Evolutionary conservation across 2,113 vertebrate genomes (phyloP).

Genomic region (Butorides virescens): DNA sequence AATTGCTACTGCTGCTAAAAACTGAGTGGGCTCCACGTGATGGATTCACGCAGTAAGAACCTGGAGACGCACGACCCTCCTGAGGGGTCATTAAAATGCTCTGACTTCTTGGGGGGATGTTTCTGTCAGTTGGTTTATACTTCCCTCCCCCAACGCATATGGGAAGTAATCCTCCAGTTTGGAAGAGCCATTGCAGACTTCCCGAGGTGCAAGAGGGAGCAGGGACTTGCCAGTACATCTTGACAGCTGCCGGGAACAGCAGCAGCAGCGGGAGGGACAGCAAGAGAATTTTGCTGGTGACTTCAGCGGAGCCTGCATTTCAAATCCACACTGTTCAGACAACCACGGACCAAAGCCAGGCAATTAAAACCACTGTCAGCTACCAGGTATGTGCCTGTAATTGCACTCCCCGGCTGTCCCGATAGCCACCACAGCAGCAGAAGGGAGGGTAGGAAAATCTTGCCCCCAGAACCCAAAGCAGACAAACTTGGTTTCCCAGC

Average conservation of each 20-base stretch:
- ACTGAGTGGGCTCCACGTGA: not conserved
- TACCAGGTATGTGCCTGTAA: fast-evolving
- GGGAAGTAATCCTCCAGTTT: not conserved
- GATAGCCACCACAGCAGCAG: not conserved
- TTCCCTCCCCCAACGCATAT: not conserved
- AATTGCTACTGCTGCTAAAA: slow-evolving; percentile 20
- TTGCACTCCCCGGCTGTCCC: not conserved
- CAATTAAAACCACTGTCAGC: not conserved
- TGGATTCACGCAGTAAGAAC: not conserved
- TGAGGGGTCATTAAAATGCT: not conserved
- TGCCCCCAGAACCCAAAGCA: not conserved
- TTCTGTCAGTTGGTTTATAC: not conserved
- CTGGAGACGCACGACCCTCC: not conserved
- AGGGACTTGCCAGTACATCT: not conserved
- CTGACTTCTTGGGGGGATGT: fast-evolving
- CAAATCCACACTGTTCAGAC: not conserved
- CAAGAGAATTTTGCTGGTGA: not conserved
- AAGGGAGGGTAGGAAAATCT: not conserved
- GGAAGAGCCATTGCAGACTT: not conserved
- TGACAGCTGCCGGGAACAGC: not conserved
- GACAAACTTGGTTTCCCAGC: not conserved
- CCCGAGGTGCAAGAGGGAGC: not conserved
- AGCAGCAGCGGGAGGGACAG: not conserved
- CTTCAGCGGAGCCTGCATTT: not conserved
- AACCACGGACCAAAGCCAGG: not conserved